These are phyloP conservation scores for Serilophus lunatus DNA, from an alignment of 2,113 vertebrate species.

Conservation along the genomic window DNA sequence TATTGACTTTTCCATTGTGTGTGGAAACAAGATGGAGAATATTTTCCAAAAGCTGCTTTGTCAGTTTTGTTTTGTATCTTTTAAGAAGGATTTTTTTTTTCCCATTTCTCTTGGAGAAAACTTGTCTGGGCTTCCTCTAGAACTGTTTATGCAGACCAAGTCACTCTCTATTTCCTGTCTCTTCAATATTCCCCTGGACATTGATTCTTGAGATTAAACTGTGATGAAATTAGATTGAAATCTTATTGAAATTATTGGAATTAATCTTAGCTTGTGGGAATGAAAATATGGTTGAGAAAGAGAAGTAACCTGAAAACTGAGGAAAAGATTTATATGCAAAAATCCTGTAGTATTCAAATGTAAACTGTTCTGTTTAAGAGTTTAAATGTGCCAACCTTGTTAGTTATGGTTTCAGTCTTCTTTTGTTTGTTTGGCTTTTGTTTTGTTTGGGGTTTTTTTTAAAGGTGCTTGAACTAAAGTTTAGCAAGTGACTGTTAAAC, in stretches of 20 bases:
- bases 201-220: not conserved
- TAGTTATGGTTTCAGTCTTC: not conserved
- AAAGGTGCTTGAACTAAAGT: not conserved
- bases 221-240: not conserved
- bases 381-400: not conserved
- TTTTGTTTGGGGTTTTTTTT: not conserved
- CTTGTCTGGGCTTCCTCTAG: not conserved
- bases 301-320: not conserved
- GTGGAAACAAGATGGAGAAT: not conserved
- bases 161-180: not conserved
- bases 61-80: not conserved
- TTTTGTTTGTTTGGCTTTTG: not conserved
- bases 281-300: not conserved
- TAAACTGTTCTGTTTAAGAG: not conserved
- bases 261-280: not conserved
- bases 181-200: not conserved
- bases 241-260: not conserved
- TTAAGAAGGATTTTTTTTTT: not conserved
- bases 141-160: not conserved
- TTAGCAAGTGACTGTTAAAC: not conserved
- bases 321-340: not conserved
- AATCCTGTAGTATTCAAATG: not conserved
- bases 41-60: not conserved
- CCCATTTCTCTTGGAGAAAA: not conserved
- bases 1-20: not conserved